phyloP scores from a whole-genome alignment of 2,113 vertebrate species.

The Alouatta palliata region DNA sequence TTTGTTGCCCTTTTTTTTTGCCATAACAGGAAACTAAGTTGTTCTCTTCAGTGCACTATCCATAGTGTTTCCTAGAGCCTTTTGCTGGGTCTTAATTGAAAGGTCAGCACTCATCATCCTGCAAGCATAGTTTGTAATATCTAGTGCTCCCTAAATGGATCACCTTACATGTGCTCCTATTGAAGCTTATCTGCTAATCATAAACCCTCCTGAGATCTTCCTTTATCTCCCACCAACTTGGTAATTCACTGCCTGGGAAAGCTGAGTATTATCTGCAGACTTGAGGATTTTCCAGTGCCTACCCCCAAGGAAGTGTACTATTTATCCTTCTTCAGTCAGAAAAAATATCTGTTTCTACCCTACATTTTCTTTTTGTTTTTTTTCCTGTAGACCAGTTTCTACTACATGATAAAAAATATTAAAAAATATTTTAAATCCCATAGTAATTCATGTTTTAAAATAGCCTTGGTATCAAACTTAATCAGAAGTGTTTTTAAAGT shows the following conservation, averaged over 20 bases:
- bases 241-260: conserved; percentile 29
- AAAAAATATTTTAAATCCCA: not conserved
- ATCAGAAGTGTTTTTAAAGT: conserved; percentile 60
- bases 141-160: conserved; percentile 4
- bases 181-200: conserved; percentile 49
- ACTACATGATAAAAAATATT: conserved; percentile 1
- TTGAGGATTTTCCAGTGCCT: not conserved
- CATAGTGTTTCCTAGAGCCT: conserved; percentile 28
- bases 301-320: not conserved
- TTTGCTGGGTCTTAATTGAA: conserved; percentile 50
- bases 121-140: conserved; percentile 27
- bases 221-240: not conserved
- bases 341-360: conserved; percentile 17
- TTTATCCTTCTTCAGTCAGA: conserved; percentile 48
- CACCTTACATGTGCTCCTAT: not conserved
- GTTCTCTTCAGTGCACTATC: conserved; percentile 25
- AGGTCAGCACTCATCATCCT: conserved; percentile 32
- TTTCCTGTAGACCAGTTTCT: not conserved
- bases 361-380: not conserved
- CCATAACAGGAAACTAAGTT: conserved; percentile 24
- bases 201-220: conserved; percentile 46
- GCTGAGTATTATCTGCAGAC: not conserved
- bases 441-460: conserved; percentile 51
- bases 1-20: conserved; percentile 37
- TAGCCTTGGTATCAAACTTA: conserved; percentile 36